Conservation (phyloP, 2,113 vertebrate genomes). For the Macroglossus sobrinus region DNA sequence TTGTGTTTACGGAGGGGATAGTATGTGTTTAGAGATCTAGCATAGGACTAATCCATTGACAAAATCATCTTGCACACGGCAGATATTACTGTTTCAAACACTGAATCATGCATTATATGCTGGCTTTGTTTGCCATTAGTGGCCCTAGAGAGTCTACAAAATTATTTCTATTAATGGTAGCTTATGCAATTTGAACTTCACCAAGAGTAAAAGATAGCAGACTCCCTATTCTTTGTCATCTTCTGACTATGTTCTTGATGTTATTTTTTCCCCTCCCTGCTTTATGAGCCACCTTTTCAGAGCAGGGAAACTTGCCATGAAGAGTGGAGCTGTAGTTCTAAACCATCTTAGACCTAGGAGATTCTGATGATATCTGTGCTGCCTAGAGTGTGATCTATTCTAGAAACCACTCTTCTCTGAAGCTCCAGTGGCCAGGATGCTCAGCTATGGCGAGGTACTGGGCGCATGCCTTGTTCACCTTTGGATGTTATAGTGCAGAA, state of each 20-base stretch:
- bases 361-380: neutral
- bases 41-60: neutral
- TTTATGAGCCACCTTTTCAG: neutral
- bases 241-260: neutral
- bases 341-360: neutral
- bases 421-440: neutral
- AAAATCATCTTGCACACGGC: conserved; percentile 3
- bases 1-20: conserved; percentile 2
- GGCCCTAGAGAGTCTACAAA: neutral
- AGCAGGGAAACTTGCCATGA: neutral
- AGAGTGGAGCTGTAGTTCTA: neutral
- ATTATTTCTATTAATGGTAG: conserved; percentile 17
- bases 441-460: neutral
- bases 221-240: neutral
- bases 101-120: neutral
- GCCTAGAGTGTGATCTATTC: neutral
- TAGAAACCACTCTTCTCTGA: neutral
- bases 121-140: conserved; percentile 11
- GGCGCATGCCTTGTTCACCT: neutral
- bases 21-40: conserved; percentile 35
- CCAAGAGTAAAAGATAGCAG: neutral
- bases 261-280: neutral
- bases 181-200: neutral
- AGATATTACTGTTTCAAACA: conserved; percentile 32
- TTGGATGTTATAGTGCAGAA: neutral